Base-by-base conservation (phyloP, 2,113 vertebrate genomes). In the Cichladusa arquata region DNA sequence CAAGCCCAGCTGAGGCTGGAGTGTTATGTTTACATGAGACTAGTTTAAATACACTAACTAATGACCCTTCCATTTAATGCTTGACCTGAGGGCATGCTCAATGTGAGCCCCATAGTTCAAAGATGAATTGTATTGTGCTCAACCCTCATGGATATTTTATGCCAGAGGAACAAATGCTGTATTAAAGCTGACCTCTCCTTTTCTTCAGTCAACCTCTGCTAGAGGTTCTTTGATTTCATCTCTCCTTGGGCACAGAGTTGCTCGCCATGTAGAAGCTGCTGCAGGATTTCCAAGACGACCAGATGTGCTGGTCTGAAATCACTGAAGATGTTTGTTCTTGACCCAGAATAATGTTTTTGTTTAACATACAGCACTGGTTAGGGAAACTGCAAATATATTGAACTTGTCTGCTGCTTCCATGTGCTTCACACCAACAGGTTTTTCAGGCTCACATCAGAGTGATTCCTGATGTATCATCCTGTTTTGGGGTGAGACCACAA, bases 61-160 rank as follows among this genome's bases (percentile, higher is more conserved):
- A 67, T 89, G 48, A 85, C 53, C n/a, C 61, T 85, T 73, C 50
- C 73, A 89, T 93, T 57, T 87, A 89, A 76, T 79, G 45, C 70
- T 76, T 81, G 53, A 76, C 34, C 81, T 80, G 62, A 90, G 53
- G 58, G 26, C 33, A 66, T 25, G 50, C 29, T 93, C 51, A n/a
- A 0, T 23, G 14, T 16, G 33, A 95, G 19, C 51, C 47, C 36
- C 11, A 26, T 42, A 20, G 36, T 74, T 87, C 16, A 44, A 53
- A 61, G 48, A 89, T 60, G 1, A 79, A 62, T 65, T 84, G 19
- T 69, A 7, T 71, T 0, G 0, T 87, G 33, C n/a, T 92, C 26
- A 74, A 9, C 36, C 70, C 18, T 69, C 3, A 1, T 58, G 64
- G 62, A 24, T 78, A 54, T 96, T 95, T 86, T 73, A 80, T 79